Evolutionary conservation across 2,888 invertebrate genomes (phyloP), one percentile per base, ranked within the genome.

Genomic region (Candidula unifasciata): DNA sequence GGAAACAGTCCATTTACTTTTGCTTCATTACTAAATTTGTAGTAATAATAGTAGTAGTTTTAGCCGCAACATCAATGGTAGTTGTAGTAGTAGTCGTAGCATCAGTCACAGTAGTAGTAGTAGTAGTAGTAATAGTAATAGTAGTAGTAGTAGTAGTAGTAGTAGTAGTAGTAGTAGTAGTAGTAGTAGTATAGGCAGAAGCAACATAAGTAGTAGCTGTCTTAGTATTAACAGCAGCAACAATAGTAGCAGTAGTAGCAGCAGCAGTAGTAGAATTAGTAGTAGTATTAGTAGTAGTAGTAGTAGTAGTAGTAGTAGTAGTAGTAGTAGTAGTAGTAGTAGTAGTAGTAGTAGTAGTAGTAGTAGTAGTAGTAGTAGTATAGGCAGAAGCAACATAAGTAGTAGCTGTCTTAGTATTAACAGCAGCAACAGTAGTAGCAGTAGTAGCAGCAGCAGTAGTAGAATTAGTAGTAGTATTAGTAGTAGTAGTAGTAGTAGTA

Each of bases 151-250:
- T 30, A 71, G 71, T 30, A 71, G 71, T 71, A 27, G 30, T 71
- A 71, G 71, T 71, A 71, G 71, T 71, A 71, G 71, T 71, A 71
- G 71, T 71, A 71, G 71, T 30, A 71, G 71, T 71, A 71, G 71
- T 60, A 60, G 60, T 60, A 60, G 60, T 60, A 60, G 60, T 60
- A 60, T 27, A 24, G 52, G 57, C 18, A 76, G 57, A 2, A 76
- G 57, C 18, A 76, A 30, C 30, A 76, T 10, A 5, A 76, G 57
- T 52, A 76, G 57, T 52, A 57, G 30, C 24, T 52, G 57, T 52
- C 44, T 27, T 52, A 76, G 30, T n/a, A 76, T 27, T 52, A 76
- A 30, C 24, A 76, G 57, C 24, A 76, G 57, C 24, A 76, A 30
- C 24, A 76, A 30, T 52, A 76, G 60, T 60, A 60, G 60, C 21